Evolutionary conservation across 2,797 vertebrate species (phyloP).

Genomic region (Cuniculus paca): DNA sequence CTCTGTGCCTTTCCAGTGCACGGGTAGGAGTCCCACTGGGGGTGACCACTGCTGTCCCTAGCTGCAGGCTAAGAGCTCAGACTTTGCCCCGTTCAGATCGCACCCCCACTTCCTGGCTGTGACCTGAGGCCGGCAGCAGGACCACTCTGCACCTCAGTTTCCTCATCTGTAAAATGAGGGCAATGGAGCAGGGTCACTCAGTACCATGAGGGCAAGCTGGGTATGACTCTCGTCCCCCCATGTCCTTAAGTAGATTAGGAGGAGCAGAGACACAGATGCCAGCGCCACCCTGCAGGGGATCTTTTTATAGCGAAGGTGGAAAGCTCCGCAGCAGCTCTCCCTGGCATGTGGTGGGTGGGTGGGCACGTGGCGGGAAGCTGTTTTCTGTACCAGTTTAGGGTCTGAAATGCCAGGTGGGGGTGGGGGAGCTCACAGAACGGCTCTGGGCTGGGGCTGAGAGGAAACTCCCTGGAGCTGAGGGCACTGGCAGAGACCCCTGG

Average conservation of each 20-base stretch:
- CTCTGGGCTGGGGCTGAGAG: neutral
- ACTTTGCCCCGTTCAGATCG: neutral
- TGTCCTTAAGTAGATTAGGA: neutral
- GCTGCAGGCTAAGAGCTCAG: neutral
- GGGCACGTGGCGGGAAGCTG: constrained; percentile 45
- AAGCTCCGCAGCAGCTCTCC: constrained; percentile 6
- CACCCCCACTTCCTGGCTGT: neutral
- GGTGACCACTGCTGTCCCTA: neutral
- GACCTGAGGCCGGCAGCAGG: neutral
- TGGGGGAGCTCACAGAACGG: neutral
- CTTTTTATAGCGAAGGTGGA: constrained; percentile 83
- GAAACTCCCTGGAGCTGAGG: neutral
- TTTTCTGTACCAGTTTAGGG: constrained; percentile 67
- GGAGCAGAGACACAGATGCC: constrained; percentile 51
- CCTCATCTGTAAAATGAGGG: neutral
- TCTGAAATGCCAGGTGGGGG: constrained; percentile 64
- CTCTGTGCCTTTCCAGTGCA: neutral
- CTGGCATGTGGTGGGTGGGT: constrained; percentile 70
- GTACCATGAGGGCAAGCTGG: neutral
- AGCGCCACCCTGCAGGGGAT: constrained; percentile 59
- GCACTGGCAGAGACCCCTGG: neutral
- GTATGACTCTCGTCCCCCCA: neutral
- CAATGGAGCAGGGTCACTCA: neutral
- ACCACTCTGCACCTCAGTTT: neutral
- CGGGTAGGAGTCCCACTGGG: accelerated